Conservation (phyloP, 2,113 vertebrate genomes). For the Xiphophorus hellerii region DNA sequence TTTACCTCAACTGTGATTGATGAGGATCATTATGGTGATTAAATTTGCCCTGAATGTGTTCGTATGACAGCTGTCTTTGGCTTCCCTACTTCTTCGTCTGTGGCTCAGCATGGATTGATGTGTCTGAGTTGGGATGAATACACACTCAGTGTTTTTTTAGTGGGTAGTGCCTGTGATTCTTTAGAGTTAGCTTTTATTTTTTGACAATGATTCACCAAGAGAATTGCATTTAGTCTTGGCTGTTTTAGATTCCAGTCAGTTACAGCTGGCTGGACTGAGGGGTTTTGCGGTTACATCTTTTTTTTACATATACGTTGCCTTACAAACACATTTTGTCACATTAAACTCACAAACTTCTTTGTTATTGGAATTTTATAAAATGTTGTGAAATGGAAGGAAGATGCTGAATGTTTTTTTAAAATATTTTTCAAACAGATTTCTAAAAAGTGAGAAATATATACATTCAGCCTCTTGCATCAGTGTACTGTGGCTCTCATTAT, state of each 20-base stretch:
- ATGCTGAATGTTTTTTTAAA: no score
- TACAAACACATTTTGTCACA: not conserved
- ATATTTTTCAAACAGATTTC: no score
- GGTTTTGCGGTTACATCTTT: constrained; percentile 12
- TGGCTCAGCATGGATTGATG: constrained; percentile 16
- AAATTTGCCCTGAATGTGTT: constrained; percentile 53
- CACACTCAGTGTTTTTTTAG: not conserved
- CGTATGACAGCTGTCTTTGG: constrained; percentile 37
- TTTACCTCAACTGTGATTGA: constrained; percentile 68
- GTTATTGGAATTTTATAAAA: no score
- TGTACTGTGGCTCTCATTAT: constrained; percentile 3
- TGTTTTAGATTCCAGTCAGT: constrained; percentile 26
- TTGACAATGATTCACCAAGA: constrained; percentile 2
- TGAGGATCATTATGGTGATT: constrained; percentile 64
- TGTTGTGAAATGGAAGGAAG: no score
- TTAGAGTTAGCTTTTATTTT: constrained; percentile 11
- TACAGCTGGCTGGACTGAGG: constrained; percentile 25
- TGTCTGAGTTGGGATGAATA: constrained; percentile 11
- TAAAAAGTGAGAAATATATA: no score
- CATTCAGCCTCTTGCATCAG: not conserved
- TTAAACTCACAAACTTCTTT: not conserved
- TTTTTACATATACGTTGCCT: constrained; percentile 26
- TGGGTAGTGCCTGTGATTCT: not conserved
- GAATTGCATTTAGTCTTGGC: constrained; percentile 29
- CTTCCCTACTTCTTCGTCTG: constrained; percentile 17